Base-by-base conservation (phyloP, 2,888 invertebrate species). In the Diarsia brunnea region DNA sequence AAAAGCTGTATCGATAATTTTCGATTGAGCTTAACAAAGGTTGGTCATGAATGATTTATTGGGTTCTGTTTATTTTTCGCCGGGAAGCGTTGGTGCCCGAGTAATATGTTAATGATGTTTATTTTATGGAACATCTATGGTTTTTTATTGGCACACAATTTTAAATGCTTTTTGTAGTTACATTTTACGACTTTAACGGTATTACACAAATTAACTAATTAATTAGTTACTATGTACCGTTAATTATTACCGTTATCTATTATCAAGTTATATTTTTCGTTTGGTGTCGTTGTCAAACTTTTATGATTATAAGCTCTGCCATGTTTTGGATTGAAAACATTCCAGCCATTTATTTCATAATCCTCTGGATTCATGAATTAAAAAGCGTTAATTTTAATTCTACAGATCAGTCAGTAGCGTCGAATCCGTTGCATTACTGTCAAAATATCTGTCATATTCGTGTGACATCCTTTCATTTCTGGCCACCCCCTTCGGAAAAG, bases 371-470 rank as follows among this genome's bases (percentile, higher is more conserved):
- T 61, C 79, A 81, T 88, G 89, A 87, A 88, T 88, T 86, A 83
- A 82, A 89, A 90, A 90, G 86, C 79, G 88, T 89, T 91, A 92
- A 92, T 92, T 93, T 92, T 88, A 88, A 90, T 75, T 89, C 83
- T 70, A 86, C 88, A 85, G 89, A 89, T 91, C 89, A 85, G 81
- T 82, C 84, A 77, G 89, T 86, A 90, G 91, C 88, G 86, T 86
- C 70, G 91, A 93, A 91, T 93, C 92, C 94, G 95, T 95, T 96
- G 96, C 95, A 95, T 95, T 96, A 95, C 92, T 96, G 96, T 96
- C 96, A 96, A 95, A 96, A 96, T 96, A 96, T 93, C 96, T 96
- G 96, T 96, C 96, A 96, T 95, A 94, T 95, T 95, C 90, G 90
- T 90, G 92, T 96, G 96, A 96, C 96, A 95, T 95, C 95, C 91